Base-by-base conservation (phyloP, 2,797 vertebrate species). In the Poeciliopsis paucimaculata region DNA sequence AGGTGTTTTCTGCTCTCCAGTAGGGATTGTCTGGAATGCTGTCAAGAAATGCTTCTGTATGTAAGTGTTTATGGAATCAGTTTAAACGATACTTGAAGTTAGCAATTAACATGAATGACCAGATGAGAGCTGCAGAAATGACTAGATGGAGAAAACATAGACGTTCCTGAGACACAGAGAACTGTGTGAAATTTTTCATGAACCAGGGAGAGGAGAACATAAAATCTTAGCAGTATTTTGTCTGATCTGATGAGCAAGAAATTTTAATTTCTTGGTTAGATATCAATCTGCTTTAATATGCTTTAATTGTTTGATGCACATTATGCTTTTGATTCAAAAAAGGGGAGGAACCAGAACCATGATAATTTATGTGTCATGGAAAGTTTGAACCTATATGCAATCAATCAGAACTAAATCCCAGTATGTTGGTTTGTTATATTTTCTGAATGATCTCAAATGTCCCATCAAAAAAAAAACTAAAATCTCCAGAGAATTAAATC, bases 21-120 rank as follows among this genome's bases (percentile, higher is more conserved):
- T 15, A 2, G n/a, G 34, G 11, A 15, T 51, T 26, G 73, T 20
- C 43, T 55, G 28, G 5, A 77, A 77, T 78, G 72, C 13, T 77
- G 77, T 47, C 73, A 79, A 71, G 16, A 77, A 20, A 68, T 60
- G 41, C 13, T 53, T 57, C 10, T 78, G 53, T 12, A 7, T 77
- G 16, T 11, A 12, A n/a, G 20, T 26, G 62, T 68, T 47, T 76
- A 34, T 47, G 15, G 20, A 46, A 51, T 47, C 31, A 77, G 34
- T 68, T 68, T 77, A 75, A 43, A 60, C 28, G 1, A 57, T 51
- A 34, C 66, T 51, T 34, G 39, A 77, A 45, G 28, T 43, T 28
- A 10, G 41, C 2, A n/a, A 64, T 64, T 46, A 12, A 5, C 55
- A 28, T 39, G 18, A 36, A 66, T n/a, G 26, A 16, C 26, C 49